These are phyloP conservation scores for Cephus nigrinus DNA, from an alignment of 2,888 invertebrate genomes.

Conservation along the genomic window DNA sequence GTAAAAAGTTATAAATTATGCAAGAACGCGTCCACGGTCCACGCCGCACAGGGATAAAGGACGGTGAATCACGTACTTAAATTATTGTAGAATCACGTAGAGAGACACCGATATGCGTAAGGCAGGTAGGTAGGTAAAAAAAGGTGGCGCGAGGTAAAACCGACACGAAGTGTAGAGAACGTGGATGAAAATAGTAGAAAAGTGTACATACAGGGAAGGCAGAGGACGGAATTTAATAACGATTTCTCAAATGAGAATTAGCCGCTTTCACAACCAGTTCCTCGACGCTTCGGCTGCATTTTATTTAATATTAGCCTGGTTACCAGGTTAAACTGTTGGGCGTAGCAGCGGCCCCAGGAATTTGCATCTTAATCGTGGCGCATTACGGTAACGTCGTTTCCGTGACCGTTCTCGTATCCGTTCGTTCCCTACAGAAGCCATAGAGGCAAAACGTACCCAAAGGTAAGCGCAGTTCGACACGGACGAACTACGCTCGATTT, in stretches of 20 bases:
- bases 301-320: conserved; percentile 62
- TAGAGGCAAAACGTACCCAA: conserved; percentile 10
- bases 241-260: conserved; percentile 57
- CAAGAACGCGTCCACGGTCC: neutral
- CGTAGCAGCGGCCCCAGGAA: conserved; percentile 46
- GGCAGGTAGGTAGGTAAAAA: conserved; percentile 4
- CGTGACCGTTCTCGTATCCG: conserved; percentile 29
- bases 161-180: conserved; percentile 7
- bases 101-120: conserved; percentile 6
- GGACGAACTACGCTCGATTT: neutral
- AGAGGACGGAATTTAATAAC: conserved; percentile 50
- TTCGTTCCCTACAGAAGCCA: conserved; percentile 27
- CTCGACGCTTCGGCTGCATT: conserved; percentile 44
- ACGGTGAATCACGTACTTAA: conserved; percentile 11
- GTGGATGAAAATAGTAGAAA: conserved; percentile 22
- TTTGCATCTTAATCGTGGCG: conserved; percentile 64
- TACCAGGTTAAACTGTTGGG: conserved; percentile 61
- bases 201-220: neutral
- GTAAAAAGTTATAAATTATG: neutral
- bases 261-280: conserved; percentile 33
- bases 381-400: conserved; percentile 59
- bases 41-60: conserved; percentile 8
- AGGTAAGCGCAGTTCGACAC: conserved; percentile 37
- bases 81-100: conserved; percentile 10
- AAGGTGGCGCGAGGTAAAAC: conserved; percentile 11